These are phyloP conservation scores for Drosophila neonasuta DNA, from an alignment of 2,888 invertebrate genomes.

Conservation along the genomic window DNA sequence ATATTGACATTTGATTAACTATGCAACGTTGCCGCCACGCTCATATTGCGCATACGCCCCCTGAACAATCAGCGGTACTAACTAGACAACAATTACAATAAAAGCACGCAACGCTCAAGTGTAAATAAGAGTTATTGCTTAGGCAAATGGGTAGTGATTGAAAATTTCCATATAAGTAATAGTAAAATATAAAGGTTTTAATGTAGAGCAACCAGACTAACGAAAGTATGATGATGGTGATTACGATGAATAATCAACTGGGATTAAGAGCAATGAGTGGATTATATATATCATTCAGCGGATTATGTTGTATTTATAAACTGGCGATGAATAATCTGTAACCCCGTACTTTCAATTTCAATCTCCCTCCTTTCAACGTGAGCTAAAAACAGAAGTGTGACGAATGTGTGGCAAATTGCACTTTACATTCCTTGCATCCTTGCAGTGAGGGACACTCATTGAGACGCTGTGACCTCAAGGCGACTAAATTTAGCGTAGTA, in stretches of 20 bases:
- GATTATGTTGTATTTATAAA: neutral
- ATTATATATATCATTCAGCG: neutral
- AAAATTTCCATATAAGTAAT: too few species aligned
- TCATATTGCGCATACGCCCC: constrained; percentile 44
- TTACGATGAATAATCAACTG: neutral
- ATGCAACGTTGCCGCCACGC: neutral
- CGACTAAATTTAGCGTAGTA: neutral
- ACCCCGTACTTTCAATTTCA: constrained; percentile 4
- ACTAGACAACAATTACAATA: neutral
- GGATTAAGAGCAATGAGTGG: neutral
- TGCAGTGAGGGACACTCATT: constrained; percentile 12
- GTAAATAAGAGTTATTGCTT: neutral
- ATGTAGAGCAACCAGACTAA: neutral
- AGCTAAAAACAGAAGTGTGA: constrained; percentile 23
- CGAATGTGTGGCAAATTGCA: constrained; percentile 22
- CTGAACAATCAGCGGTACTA: neutral
- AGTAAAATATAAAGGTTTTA: neutral
- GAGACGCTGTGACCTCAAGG: constrained; percentile 2
- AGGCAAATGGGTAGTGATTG: too few species aligned
- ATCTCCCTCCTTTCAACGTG: neutral
- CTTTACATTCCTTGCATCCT: constrained; percentile 43
- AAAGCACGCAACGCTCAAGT: neutral
- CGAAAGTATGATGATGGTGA: neutral
- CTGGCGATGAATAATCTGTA: constrained; percentile 4
- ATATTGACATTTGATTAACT: constrained; percentile 21